Evolutionary conservation across 2,888 invertebrate genomes (phyloP).

Genomic region (Tinea pellionella): DNA sequence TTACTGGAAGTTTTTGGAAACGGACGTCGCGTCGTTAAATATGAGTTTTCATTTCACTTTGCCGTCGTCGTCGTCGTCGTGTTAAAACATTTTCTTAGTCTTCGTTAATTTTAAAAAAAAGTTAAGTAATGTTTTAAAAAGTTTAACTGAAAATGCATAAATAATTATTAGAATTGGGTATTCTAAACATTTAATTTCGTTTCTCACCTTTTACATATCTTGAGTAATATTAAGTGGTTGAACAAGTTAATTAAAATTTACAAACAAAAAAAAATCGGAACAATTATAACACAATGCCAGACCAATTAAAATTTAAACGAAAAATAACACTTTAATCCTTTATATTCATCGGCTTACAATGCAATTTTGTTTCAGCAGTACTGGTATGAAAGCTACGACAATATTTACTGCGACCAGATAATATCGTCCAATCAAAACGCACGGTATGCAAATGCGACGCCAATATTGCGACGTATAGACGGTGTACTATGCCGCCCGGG

Average conservation of each 20-base stretch:
- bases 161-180: no score
- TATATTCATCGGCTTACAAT: neutral
- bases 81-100: neutral
- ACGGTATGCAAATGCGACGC: conserved; percentile 20
- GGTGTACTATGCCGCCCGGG: neutral
- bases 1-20: neutral
- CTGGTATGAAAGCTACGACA: neutral
- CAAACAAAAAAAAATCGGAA: neutral
- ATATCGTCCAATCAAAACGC: conserved; percentile 24
- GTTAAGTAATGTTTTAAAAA: no score
- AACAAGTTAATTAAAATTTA: neutral
- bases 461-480: conserved; percentile 14
- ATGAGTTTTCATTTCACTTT: neutral
- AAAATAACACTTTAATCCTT: conserved; percentile 12
- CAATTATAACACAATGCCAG: neutral
- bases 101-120: no score
- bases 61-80: neutral
- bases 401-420: conserved; percentile 18
- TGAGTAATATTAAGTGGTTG: no score
- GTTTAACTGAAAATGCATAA: no score
- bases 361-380: neutral
- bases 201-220: no score
- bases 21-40: neutral
- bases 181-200: no score
- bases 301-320: conserved; percentile 6